phyloP scores from a whole-genome alignment of 2,888 invertebrate genomes.

The Theodoxus fluviatilis region DNA sequence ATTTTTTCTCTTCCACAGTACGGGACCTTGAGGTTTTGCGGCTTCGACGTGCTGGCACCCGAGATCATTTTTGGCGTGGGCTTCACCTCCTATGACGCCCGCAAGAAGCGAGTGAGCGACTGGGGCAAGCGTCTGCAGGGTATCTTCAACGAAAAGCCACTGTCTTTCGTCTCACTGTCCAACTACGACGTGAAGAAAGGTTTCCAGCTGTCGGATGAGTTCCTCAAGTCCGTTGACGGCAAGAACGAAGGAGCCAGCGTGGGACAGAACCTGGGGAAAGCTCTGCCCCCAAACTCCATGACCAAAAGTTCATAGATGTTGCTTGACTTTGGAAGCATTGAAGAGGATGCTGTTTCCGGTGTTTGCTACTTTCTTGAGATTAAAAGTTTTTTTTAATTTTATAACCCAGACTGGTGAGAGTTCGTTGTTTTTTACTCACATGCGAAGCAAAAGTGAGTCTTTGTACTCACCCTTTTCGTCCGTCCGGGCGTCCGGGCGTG shows the following conservation, averaged over 20 bases:
- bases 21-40: constrained; percentile 37
- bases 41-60: constrained; percentile 42
- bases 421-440: no score
- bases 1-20: constrained; percentile 33
- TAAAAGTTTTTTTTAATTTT: no score
- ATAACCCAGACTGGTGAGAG: no score
- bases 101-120: constrained; percentile 26
- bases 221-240: constrained; percentile 25
- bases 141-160: constrained; percentile 34
- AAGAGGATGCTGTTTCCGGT: no score
- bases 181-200: constrained; percentile 36
- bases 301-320: no score
- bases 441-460: no score
- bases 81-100: constrained; percentile 24
- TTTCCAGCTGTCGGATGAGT: constrained; percentile 30
- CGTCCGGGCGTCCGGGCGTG: no score
- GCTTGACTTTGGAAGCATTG: no score
- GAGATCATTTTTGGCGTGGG: constrained; percentile 34
- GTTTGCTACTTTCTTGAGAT: no score
- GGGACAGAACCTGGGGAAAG: constrained; percentile 37
- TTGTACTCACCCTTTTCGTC: no score
- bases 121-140: constrained; percentile 34
- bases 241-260: constrained; percentile 25
- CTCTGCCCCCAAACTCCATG: constrained; percentile 14
- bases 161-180: constrained; percentile 35